Conservation (phyloP, 2,113 vertebrate species). For the Aspidoscelis tigris region DNA sequence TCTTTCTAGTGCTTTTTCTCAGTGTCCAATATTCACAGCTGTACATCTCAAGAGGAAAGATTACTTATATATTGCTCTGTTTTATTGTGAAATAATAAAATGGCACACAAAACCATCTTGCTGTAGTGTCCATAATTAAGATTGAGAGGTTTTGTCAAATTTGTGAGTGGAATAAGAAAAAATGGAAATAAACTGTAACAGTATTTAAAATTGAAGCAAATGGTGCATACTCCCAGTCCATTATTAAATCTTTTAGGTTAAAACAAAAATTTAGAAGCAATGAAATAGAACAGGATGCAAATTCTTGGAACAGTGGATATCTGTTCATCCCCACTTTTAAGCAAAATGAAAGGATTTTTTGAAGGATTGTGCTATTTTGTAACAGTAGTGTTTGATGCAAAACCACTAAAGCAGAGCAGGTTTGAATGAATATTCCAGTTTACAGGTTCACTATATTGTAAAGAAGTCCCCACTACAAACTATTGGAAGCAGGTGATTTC, state of each 20-base stretch:
- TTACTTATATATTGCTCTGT: too few species aligned
- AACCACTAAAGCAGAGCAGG: slow-evolving; percentile 17
- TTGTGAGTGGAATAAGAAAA: not conserved
- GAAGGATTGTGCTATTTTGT: not conserved
- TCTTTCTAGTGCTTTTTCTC: too few species aligned
- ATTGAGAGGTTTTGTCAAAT: too few species aligned
- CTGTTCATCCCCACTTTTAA: not conserved
- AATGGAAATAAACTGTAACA: not conserved
- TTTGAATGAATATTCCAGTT: not conserved
- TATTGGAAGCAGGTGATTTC: not conserved
- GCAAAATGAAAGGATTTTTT: not conserved
- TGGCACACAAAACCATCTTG: not conserved
- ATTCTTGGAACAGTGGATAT: not conserved
- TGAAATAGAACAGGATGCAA: not conserved
- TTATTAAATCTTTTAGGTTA: too few species aligned
- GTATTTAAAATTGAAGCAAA: not conserved
- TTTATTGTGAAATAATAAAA: not conserved
- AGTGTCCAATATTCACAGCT: too few species aligned
- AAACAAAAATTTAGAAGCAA: not conserved
- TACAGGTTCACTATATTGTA: not conserved
- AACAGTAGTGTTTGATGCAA: not conserved
- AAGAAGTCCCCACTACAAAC: slow-evolving; percentile 6
- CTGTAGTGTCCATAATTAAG: too few species aligned
- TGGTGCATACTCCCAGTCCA: not conserved
- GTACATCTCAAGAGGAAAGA: too few species aligned